Evolutionary conservation across 2,888 invertebrate species (phyloP).

Genomic region (Apodemia duryi): DNA sequence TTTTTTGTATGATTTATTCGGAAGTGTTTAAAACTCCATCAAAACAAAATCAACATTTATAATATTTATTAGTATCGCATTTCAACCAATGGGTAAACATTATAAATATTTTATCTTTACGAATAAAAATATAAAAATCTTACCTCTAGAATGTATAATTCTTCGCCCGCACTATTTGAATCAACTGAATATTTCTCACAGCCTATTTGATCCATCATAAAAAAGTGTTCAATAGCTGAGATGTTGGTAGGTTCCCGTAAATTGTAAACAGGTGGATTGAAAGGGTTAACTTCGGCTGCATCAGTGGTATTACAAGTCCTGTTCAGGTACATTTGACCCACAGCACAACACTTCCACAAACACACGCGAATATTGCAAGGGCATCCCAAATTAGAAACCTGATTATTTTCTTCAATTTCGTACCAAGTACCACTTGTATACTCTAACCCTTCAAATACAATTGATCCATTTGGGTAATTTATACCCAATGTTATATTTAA

Average conservation of each 20-base stretch:
- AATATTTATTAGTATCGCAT: too few species aligned
- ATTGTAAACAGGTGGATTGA: slow-evolving; percentile 55
- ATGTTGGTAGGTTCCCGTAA: slow-evolving; percentile 41
- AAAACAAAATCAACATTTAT: too few species aligned
- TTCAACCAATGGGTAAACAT: too few species aligned
- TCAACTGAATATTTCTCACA: slow-evolving; percentile 59
- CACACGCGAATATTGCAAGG: slow-evolving; percentile 59
- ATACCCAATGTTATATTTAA: slow-evolving; percentile 55
- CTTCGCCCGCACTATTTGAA: slow-evolving; percentile 37
- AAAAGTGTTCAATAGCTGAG: slow-evolving; percentile 49
- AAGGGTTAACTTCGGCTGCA: slow-evolving; percentile 45
- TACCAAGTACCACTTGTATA: slow-evolving; percentile 52
- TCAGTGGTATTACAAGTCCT: slow-evolving; percentile 42
- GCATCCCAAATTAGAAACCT: slow-evolving; percentile 45
- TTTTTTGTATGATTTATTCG: too few species aligned
- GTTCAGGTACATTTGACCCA: slow-evolving; percentile 41
- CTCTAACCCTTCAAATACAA: slow-evolving; percentile 50
- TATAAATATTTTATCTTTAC: too few species aligned
- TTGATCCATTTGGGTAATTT: slow-evolving; percentile 46
- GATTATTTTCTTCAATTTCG: slow-evolving; percentile 42
- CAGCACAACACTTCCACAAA: slow-evolving; percentile 59
- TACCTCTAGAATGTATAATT: slow-evolving; percentile 63
- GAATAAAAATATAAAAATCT: slow-evolving; percentile 18
- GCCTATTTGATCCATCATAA: slow-evolving; percentile 46
- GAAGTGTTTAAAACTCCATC: too few species aligned